These are phyloP conservation scores for Bubo bubo DNA, from an alignment of 2,113 vertebrate species.

Conservation along the genomic window DNA sequence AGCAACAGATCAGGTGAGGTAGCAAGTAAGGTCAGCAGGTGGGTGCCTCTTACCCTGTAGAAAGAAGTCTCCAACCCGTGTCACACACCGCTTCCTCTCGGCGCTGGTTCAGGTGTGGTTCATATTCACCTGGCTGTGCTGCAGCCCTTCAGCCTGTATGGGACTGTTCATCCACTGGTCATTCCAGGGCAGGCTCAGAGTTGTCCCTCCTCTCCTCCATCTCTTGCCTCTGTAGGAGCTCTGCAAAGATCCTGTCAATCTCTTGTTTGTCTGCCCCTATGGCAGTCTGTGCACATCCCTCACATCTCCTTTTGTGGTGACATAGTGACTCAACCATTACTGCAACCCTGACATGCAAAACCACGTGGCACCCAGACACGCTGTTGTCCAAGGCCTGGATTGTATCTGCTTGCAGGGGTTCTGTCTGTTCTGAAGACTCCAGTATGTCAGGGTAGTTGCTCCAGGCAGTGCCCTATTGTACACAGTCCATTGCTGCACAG, in stretches of 20 bases:
- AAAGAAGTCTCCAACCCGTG: background rate
- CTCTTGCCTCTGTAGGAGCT: background rate
- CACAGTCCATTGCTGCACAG: background rate
- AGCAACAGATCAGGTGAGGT: background rate
- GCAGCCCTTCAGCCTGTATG: background rate
- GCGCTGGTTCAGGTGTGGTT: background rate
- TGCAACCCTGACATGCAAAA: background rate
- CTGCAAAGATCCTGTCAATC: background rate
- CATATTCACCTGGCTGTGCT: background rate
- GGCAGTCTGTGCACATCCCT: background rate
- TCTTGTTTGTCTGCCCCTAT: background rate
- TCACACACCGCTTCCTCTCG: background rate
- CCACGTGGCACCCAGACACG: background rate
- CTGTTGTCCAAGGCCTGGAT: background rate
- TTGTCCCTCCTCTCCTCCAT: background rate
- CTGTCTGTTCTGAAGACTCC: background rate
- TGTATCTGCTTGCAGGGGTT: background rate
- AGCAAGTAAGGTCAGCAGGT: background rate
- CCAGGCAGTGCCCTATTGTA: background rate
- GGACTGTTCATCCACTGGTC: background rate
- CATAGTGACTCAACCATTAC: background rate
- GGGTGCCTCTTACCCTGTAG: background rate
- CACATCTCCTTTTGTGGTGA: background rate
- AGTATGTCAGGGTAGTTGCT: background rate
- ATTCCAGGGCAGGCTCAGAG: background rate